phyloP scores from a whole-genome alignment of 2,797 vertebrate species.

The Calcarius lapponicus region DNA sequence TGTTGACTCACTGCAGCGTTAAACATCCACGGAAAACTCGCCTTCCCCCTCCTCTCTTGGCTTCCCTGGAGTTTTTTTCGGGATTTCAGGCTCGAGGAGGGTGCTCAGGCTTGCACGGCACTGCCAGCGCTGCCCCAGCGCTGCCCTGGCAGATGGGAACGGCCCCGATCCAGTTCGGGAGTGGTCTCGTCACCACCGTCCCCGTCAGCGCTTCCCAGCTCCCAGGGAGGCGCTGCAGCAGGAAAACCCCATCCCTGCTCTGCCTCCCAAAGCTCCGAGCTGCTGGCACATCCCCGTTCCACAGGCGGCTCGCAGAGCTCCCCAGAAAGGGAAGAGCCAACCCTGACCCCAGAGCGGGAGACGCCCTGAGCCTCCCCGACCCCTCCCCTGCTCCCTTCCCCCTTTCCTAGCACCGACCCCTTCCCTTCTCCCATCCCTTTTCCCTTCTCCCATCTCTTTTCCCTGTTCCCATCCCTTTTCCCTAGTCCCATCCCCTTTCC shows the following conservation, averaged over 20 bases:
- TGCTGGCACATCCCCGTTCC: fast-evolving
- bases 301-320: fast-evolving
- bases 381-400: fast-evolving
- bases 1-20: fast-evolving
- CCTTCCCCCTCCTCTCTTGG: not conserved
- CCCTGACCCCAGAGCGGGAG: not conserved
- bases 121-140: not conserved
- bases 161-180: not conserved
- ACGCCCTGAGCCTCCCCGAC: fast-evolving
- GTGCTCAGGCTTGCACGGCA: not conserved
- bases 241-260: not conserved
- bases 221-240: not conserved
- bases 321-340: not conserved
- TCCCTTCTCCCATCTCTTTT: fast-evolving
- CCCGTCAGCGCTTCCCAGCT: not conserved
- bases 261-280: not conserved
- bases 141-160: not conserved
- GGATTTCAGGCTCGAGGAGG: not conserved
- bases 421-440: not conserved
- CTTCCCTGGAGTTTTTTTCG: not conserved
- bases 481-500: fast-evolving
- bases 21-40: not conserved
- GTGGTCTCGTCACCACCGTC: fast-evolving
- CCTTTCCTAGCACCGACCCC: fast-evolving
- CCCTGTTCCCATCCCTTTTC: fast-evolving